Percentiles rank a stretch among this genome's conserved stretches.
Conservation (phyloP, 2,888 invertebrate species). For the Teleiodes luculella region DNA sequence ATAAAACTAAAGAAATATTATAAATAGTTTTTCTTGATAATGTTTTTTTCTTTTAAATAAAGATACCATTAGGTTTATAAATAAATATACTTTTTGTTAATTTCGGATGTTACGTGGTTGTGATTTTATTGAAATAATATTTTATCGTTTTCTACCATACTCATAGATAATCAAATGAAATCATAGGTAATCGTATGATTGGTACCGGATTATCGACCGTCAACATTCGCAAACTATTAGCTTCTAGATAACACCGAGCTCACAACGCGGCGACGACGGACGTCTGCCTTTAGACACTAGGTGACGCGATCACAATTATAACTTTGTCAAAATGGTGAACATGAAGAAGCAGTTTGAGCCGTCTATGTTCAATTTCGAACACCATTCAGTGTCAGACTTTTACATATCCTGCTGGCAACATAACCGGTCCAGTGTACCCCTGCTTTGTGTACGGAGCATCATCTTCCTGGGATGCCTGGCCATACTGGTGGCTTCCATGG, state of each 20-base stretch:
- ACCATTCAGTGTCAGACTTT: constrained; percentile 51
- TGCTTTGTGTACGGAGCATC: constrained; percentile 44
- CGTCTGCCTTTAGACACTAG: neutral
- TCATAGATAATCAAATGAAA: neutral
- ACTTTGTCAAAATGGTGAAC: constrained; percentile 45
- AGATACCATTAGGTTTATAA: too few species aligned
- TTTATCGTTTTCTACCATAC: neutral
- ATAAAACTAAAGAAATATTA: too few species aligned
- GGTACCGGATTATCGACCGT: neutral
- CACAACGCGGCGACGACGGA: neutral
- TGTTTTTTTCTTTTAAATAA: too few species aligned
- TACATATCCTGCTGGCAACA: constrained; percentile 51
- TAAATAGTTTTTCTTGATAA: too few species aligned
- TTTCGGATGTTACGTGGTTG: too few species aligned
- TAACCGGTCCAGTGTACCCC: constrained; percentile 44
- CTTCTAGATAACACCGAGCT: neutral
- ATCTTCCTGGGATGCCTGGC: constrained; percentile 48
- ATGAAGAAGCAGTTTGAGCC: constrained; percentile 46
- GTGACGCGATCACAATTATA: neutral
- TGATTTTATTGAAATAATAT: too few species aligned
- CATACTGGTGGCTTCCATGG: constrained; percentile 45
- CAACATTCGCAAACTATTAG: neutral
- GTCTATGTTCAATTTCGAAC: constrained; percentile 43
- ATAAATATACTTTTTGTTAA: too few species aligned
- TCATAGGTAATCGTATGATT: neutral